phyloP scores from a whole-genome alignment of 2,113 vertebrate species.

The Python bivittatus region DNA sequence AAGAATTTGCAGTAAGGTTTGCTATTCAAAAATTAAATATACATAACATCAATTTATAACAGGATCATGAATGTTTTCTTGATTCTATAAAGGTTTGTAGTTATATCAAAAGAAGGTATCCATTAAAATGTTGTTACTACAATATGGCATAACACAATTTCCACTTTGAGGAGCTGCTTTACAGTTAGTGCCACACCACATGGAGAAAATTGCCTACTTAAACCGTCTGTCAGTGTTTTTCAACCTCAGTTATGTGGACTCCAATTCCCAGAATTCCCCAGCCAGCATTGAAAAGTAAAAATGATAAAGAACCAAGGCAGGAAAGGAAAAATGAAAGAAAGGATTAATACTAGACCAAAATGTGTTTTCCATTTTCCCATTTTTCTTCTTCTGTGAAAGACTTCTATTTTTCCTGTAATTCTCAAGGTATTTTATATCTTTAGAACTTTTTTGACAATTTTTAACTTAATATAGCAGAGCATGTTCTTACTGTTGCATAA shows the following conservation, averaged over 20 bases:
- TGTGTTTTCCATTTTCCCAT: not conserved
- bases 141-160: not conserved
- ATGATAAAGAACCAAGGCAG: not conserved
- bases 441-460: not conserved
- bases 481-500: not conserved
- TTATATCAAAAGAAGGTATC: not conserved
- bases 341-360: not conserved
- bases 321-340: not conserved
- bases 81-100: not conserved
- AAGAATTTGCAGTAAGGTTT: not conserved
- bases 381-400: not conserved
- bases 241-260: not conserved
- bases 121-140: not conserved
- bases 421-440: not conserved
- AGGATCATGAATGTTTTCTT: not conserved
- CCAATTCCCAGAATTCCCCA: not conserved
- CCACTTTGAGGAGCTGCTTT: not conserved
- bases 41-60: not conserved
- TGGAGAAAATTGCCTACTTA: not conserved
- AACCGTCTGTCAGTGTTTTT: not conserved
- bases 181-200: not conserved
- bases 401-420: not conserved
- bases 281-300: not conserved
- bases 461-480: not conserved
- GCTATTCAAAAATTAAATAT: not conserved